Percentiles rank a stretch among this genome's conserved stretches.
Evolutionary conservation across 2,888 invertebrate genomes (phyloP).

Genomic region (Acanthoscelides obtectus): DNA sequence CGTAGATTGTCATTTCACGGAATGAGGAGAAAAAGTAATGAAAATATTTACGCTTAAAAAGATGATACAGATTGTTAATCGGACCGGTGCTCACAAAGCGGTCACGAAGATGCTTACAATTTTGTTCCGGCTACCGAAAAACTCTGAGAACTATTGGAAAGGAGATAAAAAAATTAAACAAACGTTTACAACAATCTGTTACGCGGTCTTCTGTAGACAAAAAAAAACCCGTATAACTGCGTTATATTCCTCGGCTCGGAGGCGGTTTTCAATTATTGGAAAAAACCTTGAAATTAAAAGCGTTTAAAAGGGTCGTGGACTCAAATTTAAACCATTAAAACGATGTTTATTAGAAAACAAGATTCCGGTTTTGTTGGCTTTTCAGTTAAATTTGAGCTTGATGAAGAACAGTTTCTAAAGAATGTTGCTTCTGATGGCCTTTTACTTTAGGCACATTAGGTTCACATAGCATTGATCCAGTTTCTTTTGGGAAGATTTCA

Average conservation of each 20-base stretch:
- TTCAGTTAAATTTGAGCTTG: too few species aligned
- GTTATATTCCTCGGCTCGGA: background rate
- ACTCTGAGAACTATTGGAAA: background rate
- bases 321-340: background rate
- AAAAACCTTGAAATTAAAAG: slow-evolving; percentile 3
- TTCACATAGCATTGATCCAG: too few species aligned
- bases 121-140: background rate
- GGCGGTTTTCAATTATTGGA: background rate
- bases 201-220: background rate
- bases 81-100: background rate
- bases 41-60: background rate
- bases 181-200: background rate
- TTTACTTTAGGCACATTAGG: too few species aligned
- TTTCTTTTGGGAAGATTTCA: too few species aligned
- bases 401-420: too few species aligned
- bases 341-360: background rate
- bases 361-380: background rate
- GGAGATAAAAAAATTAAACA: background rate
- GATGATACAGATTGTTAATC: background rate
- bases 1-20: too few species aligned
- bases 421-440: too few species aligned
- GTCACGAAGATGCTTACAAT: background rate
- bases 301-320: background rate
- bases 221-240: background rate
- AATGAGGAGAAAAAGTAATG: background rate